Percentiles rank a stretch among this genome's conserved stretches.
These are phyloP conservation scores for Chloroclysta siterata DNA, from an alignment of 2,888 invertebrate species.

Conservation along the genomic window DNA sequence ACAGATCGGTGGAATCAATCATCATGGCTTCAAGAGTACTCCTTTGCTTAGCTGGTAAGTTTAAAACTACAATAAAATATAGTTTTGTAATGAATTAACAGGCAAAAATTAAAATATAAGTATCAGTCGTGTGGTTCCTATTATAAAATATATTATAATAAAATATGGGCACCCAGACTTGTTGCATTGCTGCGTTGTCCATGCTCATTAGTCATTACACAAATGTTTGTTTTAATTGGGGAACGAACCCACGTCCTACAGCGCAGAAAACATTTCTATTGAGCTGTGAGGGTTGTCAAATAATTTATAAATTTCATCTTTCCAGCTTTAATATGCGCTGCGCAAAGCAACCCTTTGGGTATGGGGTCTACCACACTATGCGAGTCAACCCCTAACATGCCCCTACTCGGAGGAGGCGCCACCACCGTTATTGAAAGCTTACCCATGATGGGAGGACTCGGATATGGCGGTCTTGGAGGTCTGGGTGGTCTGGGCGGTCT, in stretches of 20 bases:
- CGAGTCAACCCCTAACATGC: neutral
- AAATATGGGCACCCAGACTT: no score
- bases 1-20: neutral
- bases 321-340: neutral
- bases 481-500: neutral
- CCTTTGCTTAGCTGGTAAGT: slow-evolving; percentile 1
- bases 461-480: neutral
- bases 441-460: neutral
- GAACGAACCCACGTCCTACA: no score
- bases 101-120: no score
- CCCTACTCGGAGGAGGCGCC: neutral
- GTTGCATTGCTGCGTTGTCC: no score
- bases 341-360: neutral
- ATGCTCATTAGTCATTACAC: no score
- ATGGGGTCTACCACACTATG: neutral
- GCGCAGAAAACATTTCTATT: no score
- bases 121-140: no score
- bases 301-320: neutral
- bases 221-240: no score
- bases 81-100: neutral
- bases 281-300: no score
- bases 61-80: neutral
- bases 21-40: slow-evolving; percentile 3
- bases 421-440: neutral
- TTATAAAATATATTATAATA: no score